Evolutionary conservation across 2,113 vertebrate genomes (phyloP).

Genomic region (Oncorhynchus nerka): DNA sequence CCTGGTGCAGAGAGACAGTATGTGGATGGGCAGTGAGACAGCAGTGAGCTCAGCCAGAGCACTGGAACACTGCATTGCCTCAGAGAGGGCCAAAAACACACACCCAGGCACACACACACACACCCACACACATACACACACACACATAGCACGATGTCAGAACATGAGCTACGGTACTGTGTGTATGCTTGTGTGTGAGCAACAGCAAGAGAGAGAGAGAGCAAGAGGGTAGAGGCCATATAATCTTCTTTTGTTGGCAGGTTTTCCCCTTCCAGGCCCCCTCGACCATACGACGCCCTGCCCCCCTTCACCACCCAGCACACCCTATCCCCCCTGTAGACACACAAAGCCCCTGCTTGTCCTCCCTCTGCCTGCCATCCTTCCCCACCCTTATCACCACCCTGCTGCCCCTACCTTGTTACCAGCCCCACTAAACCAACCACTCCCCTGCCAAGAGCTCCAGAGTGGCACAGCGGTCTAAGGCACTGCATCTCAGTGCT

Average conservation of each 20-base stretch:
- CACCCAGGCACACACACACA: no score
- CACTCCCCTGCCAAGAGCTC: conserved; percentile 62
- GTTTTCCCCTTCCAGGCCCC: conserved; percentile 49
- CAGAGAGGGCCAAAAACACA: background rate
- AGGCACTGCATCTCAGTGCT: no score
- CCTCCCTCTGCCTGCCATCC: conserved; percentile 55
- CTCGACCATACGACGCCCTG: conserved; percentile 50
- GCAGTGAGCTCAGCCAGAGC: conserved; percentile 13
- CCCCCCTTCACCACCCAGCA: conserved; percentile 21
- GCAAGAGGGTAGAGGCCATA: conserved; percentile 36
- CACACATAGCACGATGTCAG: background rate
- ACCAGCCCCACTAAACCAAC: conserved; percentile 51
- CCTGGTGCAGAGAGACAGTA: background rate
- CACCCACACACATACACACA: no score
- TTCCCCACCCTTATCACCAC: conserved; percentile 74
- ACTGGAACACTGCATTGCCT: conserved; percentile 22
- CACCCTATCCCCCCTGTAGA: conserved; percentile 60
- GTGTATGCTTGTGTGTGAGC: background rate
- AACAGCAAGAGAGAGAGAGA: conserved; percentile 18
- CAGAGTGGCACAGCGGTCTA: no score
- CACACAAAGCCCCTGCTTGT: conserved; percentile 79
- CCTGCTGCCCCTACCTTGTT: conserved; percentile 43
- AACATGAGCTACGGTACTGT: background rate
- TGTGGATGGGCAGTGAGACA: background rate
- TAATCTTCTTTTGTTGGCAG: conserved; percentile 57